Evolutionary conservation across 2,113 vertebrate genomes (phyloP), one percentile per base, ranked within the genome.

Genomic region (Sander vitreus): DNA sequence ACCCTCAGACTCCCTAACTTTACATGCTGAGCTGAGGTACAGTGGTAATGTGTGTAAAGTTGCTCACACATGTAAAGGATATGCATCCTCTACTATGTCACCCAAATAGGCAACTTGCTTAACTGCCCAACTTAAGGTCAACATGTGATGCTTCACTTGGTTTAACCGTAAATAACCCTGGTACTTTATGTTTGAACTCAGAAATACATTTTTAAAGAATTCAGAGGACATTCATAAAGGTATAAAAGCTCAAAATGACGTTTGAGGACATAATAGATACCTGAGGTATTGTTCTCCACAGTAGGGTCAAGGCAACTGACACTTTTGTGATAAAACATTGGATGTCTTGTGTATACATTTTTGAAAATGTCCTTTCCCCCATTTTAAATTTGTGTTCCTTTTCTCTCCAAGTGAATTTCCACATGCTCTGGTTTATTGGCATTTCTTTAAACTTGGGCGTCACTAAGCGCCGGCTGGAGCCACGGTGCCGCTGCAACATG

Each of bases 91-190:
- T 54, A 33, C 48, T 15, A 36, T 36, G 30, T 54, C 8, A 54
- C 51, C 54, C 67, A 54, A 67, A 33, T 51, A 21, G 43, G 8
- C n/a, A 10, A 21, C 65, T 50, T 30, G 65, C 65, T 67, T 51
- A 25, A 51, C 47, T 50, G 65, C 25, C 65, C 51, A 50, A 50
- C 47, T 19, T 30, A 67, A 67, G 65, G 47, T 51, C 25, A 67
- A 19, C 45, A 50, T 67, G 13, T 2, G 39, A 48, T 27, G 27
- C 67, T 8, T 70, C 30, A n/a, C 30, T 51, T 54, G 50, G 30
- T 39, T 33, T 70, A 51, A 70, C 30, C 33, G 14, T 54, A n/a
- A 54, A n/a, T 54, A 70, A 16, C 12, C 50, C 30, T 54, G 48
- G 5, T 15, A 54, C 27, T 16, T 18, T 68, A 12, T 30, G 10